Evolutionary conservation across 2,113 vertebrate genomes (phyloP), one percentile per base, ranked within the genome.

Genomic region (cat (Felis catus)): DNA sequence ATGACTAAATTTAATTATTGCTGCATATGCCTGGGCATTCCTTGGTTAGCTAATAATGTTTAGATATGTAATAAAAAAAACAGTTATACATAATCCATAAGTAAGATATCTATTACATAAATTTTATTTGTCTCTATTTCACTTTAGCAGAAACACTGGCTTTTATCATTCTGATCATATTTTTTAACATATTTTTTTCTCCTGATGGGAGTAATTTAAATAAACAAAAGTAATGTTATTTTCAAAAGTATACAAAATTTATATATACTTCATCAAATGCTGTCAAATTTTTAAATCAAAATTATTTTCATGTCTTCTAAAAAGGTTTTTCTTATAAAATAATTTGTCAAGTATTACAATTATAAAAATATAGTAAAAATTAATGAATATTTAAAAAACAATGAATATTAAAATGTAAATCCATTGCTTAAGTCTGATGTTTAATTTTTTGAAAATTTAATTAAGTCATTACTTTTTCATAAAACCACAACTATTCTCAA

Each of bases 201-300:
- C 39, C 90, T 81, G 25, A 23, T 87, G 15, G 4, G 5, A 94
- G 66, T 90, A 11, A 91, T 63, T 74, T 87, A 86, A 97, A 82
- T 95, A 89, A 91, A 63, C 76, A 19, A 95, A 93, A 76, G 45
- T 51, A 61, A 87, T 79, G 4, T 23, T 73, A 48, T 39, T 79
- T 94, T 79, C 33, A 93, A 91, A 95, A 71, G 31, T 70, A 84
- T 51, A 89, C 15, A 94, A 80, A 89, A 94, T 65, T 39, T 76
- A 5, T 80, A 91, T 86, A 61, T 33, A 65, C 9, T 68, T 94
- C 25, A 61, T 74, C 18, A 93, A 96, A 65, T 88, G 25, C 51
- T 95, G n/a, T 45, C 33, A 96, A 71, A 96, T 48, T 89, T 89
- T 94, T 61, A 2, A 83, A 91, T 53, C 53, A 25, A 95, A 97